Evolutionary conservation across 2,888 invertebrate genomes (phyloP).

Genomic region (Apamea sordens): DNA sequence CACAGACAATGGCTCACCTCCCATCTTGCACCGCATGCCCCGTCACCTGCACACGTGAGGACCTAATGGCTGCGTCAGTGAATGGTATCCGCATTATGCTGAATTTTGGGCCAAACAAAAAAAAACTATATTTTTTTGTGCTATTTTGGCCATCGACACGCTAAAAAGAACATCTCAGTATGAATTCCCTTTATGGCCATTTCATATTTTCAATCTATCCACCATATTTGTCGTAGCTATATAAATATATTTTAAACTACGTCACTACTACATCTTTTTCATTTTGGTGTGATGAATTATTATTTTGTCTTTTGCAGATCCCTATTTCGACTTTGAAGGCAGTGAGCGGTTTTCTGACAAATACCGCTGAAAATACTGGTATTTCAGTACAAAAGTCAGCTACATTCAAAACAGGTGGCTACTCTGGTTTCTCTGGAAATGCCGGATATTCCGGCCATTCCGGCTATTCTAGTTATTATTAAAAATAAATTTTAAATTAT

Average conservation of each 20-base stretch:
- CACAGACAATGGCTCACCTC: background rate
- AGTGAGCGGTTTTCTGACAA: conserved; percentile 91
- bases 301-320: conserved; percentile 86
- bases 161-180: background rate
- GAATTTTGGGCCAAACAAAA: background rate
- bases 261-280: too few species aligned
- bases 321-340: conserved; percentile 92
- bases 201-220: background rate
- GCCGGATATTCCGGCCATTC: conserved; percentile 47
- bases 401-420: conserved; percentile 77
- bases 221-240: background rate
- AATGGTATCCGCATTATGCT: background rate
- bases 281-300: background rate
- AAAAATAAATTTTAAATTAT: conserved; percentile 15
- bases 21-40: background rate
- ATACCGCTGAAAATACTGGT: conserved; percentile 84
- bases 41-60: background rate
- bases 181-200: background rate
- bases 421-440: conserved; percentile 53
- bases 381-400: conserved; percentile 85
- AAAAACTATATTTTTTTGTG: too few species aligned
- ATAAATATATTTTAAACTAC: background rate
- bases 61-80: background rate
- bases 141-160: too few species aligned
- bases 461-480: conserved; percentile 36